phyloP scores from a whole-genome alignment of 2,113 vertebrate genomes.

The Cettia cetti region DNA sequence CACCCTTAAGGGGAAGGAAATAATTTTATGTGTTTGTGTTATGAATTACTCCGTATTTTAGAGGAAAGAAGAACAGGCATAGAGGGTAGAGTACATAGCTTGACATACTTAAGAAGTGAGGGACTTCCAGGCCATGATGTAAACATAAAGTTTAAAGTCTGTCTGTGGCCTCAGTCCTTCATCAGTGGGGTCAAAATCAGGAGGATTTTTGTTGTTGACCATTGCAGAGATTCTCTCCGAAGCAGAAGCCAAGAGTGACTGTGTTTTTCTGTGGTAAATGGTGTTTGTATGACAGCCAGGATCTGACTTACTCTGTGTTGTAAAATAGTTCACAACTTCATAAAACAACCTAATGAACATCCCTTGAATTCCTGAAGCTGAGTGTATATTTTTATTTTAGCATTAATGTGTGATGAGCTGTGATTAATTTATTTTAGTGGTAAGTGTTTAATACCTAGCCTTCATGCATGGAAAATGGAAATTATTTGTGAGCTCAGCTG shows the following conservation, averaged over 20 bases:
- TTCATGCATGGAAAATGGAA: not conserved
- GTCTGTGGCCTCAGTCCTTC: not conserved
- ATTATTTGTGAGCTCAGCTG: not conserved
- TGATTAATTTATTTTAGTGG: not conserved
- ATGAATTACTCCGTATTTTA: not conserved
- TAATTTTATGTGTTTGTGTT: not conserved
- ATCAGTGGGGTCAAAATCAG: not conserved
- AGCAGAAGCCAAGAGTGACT: not conserved
- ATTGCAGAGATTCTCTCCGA: accelerated
- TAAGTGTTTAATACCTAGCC: not conserved
- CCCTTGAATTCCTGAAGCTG: not conserved
- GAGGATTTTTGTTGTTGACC: not conserved
- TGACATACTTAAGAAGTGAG: not conserved
- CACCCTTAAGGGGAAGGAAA: not conserved
- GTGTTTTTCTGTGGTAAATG: not conserved
- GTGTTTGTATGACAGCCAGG: not conserved
- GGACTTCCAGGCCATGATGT: not conserved
- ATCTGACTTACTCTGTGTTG: not conserved
- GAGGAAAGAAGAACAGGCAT: not conserved
- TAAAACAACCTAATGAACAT: not conserved
- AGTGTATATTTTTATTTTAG: not conserved
- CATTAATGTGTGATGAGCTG: not conserved
- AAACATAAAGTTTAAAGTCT: not conserved
- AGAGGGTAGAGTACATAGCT: not conserved
- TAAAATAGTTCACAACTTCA: not conserved